Evolutionary conservation across 2,113 vertebrate genomes (phyloP), one percentile per base, ranked within the genome.

Genomic region (Zosterops pallidus): DNA sequence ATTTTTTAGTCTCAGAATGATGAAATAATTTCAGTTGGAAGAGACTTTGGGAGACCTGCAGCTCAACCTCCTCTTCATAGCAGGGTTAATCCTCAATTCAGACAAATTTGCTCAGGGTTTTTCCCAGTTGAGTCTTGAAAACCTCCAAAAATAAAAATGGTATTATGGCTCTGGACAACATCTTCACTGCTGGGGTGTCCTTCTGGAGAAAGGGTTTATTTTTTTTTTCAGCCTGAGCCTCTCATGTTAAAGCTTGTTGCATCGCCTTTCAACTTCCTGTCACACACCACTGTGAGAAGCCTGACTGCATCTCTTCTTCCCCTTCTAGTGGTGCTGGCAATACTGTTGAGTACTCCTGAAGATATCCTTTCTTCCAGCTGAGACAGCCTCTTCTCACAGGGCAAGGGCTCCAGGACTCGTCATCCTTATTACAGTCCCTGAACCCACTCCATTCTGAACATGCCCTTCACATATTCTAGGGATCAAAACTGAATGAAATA

Each of bases 241-340:
- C 6, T 68, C 2, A 2, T 23, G 7, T 53, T 64, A 64, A 15
- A 74, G 4, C 3, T 78, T 53, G 5, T 90, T 35, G 25, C 2
- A 1, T 25, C 46, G 15, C 13, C 47, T 92, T 78, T 57, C 21
- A 60, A 47, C 1, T 16, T 69, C 9, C 42, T 12, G 3, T 18
- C 9, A 47, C 1, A 5, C 5, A 47, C 7, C 2, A 5, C 9
- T 31, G 18, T 11, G 21, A 35, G 84, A 11, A 70, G 13, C 19
- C 25, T 1, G 0, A 7, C 7, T 64, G 12, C 2, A 64, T 28
- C 9, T 57, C 33, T 47, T 44, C 11, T 46, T 53, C 6, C 2
- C 2, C 8, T 81, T 18, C 14, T 8, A 29, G 0, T 2, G 3
- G 12, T 53, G 3, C 16, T 65, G 15, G 26, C 5, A 24, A 28